Conservation (phyloP, 2,888 invertebrate species). For the Muscina levida region DNA sequence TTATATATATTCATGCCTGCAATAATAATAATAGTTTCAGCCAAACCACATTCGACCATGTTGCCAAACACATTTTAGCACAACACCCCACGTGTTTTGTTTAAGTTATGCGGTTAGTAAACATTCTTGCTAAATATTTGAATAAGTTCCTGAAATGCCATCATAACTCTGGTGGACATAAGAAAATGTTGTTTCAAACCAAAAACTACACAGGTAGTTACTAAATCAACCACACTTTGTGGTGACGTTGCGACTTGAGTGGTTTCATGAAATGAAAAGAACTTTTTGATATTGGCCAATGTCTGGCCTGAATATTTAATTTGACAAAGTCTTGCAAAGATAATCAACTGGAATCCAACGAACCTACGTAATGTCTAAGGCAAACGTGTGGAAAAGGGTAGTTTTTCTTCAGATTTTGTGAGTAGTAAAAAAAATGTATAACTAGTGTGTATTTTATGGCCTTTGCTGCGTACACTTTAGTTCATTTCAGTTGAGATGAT, state of each 20-base stretch:
- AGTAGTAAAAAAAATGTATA: background rate
- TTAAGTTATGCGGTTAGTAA: no score
- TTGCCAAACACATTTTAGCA: no score
- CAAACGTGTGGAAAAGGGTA: background rate
- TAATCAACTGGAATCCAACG: background rate
- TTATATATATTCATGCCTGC: no score
- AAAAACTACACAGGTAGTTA: background rate
- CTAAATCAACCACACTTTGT: background rate
- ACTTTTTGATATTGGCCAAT: background rate
- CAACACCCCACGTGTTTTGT: no score
- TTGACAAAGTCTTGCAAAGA: conserved; percentile 12
- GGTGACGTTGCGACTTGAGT: background rate
- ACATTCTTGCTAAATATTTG: no score
- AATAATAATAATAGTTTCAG: no score
- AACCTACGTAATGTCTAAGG: background rate
- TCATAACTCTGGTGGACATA: conserved; percentile 4
- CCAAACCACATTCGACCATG: no score
- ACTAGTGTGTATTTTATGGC: background rate
- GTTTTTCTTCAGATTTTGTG: background rate
- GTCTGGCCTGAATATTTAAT: conserved; percentile 20
- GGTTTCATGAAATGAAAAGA: background rate
- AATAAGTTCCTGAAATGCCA: no score
- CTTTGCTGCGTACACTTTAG: no score
- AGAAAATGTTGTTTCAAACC: no score
- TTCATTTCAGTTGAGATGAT: background rate